A percentile compares a stretch with the other conserved stretches of the same genome.
Conservation (phyloP, 2,888 invertebrate genomes). For the Eupithecia abbreviata region DNA sequence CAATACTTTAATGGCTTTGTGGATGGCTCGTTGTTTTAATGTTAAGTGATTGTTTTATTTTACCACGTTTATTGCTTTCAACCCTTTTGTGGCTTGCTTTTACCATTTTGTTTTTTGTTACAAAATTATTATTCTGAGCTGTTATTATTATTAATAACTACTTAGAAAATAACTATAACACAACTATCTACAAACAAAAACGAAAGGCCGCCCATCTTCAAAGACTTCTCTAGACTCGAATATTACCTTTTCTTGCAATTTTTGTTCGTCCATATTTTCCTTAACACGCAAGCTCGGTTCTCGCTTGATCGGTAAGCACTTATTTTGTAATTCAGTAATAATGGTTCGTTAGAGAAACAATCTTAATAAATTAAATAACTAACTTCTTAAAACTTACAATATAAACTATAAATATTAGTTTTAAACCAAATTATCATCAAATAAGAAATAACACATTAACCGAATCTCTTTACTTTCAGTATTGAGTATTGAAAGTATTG, state of each 20-base stretch:
- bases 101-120: background rate
- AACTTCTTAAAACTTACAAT: no score
- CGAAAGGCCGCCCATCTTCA: no score
- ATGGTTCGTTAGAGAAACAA: background rate
- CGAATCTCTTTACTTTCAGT: background rate
- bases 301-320: background rate
- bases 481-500: no score
- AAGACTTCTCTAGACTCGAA: no score
- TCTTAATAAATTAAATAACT: background rate
- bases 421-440: background rate
- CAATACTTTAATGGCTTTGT: constrained; percentile 47
- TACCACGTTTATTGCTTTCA: constrained; percentile 11
- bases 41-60: constrained; percentile 31
- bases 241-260: background rate
- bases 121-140: background rate
- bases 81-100: constrained; percentile 6
- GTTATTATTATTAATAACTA: background rate
- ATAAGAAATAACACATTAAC: background rate
- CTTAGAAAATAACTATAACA: no score
- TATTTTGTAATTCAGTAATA: background rate
- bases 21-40: constrained; percentile 40
- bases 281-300: background rate
- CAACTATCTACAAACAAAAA: no score
- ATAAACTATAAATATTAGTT: background rate
- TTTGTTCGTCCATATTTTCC: background rate